These are phyloP conservation scores for Reticulitermes lucifugus DNA, from an alignment of 2,888 invertebrate genomes.

Conservation along the genomic window DNA sequence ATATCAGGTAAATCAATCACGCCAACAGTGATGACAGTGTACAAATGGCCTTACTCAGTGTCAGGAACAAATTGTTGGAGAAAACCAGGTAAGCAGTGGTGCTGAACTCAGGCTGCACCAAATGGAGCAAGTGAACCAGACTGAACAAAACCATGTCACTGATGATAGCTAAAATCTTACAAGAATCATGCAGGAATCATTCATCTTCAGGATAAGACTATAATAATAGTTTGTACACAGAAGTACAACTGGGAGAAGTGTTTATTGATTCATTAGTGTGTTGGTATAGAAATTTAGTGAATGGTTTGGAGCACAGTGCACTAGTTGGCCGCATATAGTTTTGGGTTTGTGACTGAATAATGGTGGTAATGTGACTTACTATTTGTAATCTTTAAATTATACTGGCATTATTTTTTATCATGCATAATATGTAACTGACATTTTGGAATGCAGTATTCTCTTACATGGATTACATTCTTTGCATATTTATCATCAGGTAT, in stretches of 20 bases:
- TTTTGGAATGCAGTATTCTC: background rate
- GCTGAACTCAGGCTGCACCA: background rate
- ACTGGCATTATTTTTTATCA: background rate
- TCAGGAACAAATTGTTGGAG: background rate
- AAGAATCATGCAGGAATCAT: background rate
- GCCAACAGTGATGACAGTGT: background rate
- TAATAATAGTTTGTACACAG: background rate
- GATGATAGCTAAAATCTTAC: slow-evolving; percentile 7
- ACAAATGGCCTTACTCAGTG: background rate
- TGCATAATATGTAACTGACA: background rate
- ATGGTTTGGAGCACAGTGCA: background rate
- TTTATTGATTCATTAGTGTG: background rate
- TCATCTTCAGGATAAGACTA: background rate
- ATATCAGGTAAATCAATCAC: background rate
- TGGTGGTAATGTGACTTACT: background rate
- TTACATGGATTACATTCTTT: background rate
- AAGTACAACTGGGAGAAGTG: background rate
- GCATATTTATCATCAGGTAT: background rate
- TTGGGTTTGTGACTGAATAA: background rate
- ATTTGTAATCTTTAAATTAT: background rate
- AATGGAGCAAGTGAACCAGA: background rate
- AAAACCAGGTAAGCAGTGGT: background rate
- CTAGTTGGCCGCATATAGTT: background rate
- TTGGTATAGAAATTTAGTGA: background rate
- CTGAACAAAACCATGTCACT: background rate